A percentile compares a stretch with the other conserved stretches of the same genome.
Conservation (phyloP, 1,140 invertebrate genomes). For the Atta texana region DNA sequence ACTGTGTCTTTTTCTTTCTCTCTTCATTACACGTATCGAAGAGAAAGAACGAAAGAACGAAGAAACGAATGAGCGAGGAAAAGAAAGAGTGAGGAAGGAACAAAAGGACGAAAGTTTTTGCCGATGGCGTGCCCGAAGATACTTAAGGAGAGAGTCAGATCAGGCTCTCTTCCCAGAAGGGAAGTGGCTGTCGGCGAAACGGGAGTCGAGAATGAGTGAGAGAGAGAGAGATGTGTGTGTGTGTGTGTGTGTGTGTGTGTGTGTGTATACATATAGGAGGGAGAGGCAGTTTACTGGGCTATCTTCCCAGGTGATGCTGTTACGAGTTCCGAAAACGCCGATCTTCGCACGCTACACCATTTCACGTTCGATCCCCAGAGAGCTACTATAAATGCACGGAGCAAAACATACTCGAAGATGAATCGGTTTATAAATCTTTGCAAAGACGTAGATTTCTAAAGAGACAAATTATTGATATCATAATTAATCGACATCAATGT, state of each 20-base stretch:
- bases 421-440: slow-evolving; percentile 17
- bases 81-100: slow-evolving; percentile 55
- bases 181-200: slow-evolving; percentile 79
- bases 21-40: background rate
- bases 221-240: background rate
- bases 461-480: background rate
- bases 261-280: background rate
- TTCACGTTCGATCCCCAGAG: slow-evolving; percentile 25
- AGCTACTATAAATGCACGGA: background rate
- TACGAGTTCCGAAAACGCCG: slow-evolving; percentile 76
- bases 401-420: background rate
- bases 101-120: slow-evolving; percentile 76
- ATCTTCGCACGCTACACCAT: slow-evolving; percentile 74
- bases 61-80: slow-evolving; percentile 27
- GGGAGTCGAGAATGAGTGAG: slow-evolving; percentile 75
- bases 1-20: slow-evolving; percentile 38
- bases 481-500: background rate
- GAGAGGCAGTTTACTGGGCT: slow-evolving; percentile 55
- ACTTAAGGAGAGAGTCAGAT: slow-evolving; percentile 80
- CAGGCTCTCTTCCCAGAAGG: slow-evolving; percentile 82
- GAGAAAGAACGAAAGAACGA: slow-evolving; percentile 23
- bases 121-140: slow-evolving; percentile 83
- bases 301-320: slow-evolving; percentile 77
- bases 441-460: background rate
- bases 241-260: too few species aligned